A percentile compares a stretch with the other conserved stretches of the same genome.
Evolutionary conservation across 2,797 vertebrate species (phyloP).

Genomic region (Pseudochirops corinnae): DNA sequence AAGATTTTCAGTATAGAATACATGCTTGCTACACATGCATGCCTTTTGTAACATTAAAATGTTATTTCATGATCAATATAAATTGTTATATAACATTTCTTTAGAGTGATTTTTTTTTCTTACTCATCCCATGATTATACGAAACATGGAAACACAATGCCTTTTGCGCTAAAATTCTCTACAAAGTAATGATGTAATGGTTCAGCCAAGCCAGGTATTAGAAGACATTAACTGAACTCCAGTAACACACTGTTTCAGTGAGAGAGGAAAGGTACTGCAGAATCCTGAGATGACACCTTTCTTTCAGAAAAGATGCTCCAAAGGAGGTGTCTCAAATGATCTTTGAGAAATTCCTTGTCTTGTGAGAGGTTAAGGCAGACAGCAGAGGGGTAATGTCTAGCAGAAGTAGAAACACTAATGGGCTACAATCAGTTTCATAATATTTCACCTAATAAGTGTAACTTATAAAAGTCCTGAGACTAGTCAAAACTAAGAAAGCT

Average conservation of each 20-base stretch:
- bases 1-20: neutral
- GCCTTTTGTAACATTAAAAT: neutral
- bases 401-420: neutral
- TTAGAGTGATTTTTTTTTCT: neutral
- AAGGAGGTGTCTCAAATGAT: neutral
- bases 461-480: neutral
- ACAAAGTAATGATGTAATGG: slow-evolving; percentile 11
- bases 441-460: neutral
- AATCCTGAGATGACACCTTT: neutral
- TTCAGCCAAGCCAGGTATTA: neutral
- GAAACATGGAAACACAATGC: neutral
- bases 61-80: neutral
- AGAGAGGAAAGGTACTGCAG: neutral
- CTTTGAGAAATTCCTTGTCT: neutral
- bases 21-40: neutral
- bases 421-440: neutral
- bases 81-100: neutral
- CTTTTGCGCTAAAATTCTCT: neutral
- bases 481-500: neutral
- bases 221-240: neutral
- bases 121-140: neutral
- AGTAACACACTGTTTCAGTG: neutral
- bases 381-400: neutral
- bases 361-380: neutral
- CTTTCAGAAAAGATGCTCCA: neutral